Base-by-base conservation (phyloP, 2,797 vertebrate species). In the Acanthiza pusilla region DNA sequence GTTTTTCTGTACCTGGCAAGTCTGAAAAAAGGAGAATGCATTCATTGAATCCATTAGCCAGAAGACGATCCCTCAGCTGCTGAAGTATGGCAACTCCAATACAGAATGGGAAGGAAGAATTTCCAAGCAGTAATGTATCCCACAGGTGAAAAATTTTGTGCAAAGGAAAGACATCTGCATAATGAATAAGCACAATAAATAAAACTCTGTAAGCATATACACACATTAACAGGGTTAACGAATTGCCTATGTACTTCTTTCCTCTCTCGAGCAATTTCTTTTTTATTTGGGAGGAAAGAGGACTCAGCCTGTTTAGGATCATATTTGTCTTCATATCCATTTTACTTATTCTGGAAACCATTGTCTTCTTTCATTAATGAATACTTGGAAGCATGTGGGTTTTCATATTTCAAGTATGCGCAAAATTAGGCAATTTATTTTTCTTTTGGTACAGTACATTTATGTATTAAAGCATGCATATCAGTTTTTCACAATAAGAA, bases 71-170 rank as follows among this genome's bases (percentile, higher is more conserved):
- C 50, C 99, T 98, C 48, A 99, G 98, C 88, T 99, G 99, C 88
- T 99, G 99, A 86, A 99, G 97, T 95, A 99, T 99, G 88, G 99
- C 99, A 81, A 99, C 99, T n/a, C 99, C 99, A 58, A 99, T 99
- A 80, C 99, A 99, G 97, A 99, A 99, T 0, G 99, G 99, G 90
- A 99, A 99, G 16, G 99, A 99, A 42, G 99, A 99, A 97, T 99
- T 99, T 23, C 99, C 99, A 96, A 99, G 98, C 17, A 99, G 97
- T 63, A 99, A 97, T 0, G 99, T 99, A 97, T 99, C 99, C 99
- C 99, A 99, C 94, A 99, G 97, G 97, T 99, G 99, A 96, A 99
- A 99, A 97, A 99, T 99, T 98, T 99, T 99, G 98, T 99, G 99
- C 94, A 99, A 97, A 23, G 99, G 98, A 82, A 99, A 99, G 53